A percentile compares a stretch with the other conserved stretches of the same genome.
These are phyloP conservation scores for Hololepta plana DNA, from an alignment of 2,888 invertebrate species.

Conservation along the genomic window DNA sequence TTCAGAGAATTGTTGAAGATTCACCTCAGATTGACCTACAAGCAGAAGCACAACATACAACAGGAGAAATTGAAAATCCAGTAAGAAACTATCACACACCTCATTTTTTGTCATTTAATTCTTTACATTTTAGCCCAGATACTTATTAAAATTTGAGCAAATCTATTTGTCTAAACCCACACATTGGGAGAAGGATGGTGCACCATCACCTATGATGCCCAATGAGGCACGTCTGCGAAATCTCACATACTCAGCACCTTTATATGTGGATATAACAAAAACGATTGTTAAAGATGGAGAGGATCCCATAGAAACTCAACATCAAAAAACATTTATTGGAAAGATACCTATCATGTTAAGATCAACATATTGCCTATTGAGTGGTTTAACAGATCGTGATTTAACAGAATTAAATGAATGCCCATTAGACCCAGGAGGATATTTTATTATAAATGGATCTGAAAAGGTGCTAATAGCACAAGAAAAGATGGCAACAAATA, in stretches of 20 bases:
- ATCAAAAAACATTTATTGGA: constrained; percentile 56
- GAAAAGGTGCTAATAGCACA: constrained; percentile 90
- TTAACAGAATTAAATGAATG: constrained; percentile 98
- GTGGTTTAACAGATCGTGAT: constrained; percentile 94
- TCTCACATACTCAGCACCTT: constrained; percentile 92
- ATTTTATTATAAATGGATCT: constrained; percentile 98
- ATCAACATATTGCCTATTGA: constrained; percentile 91
- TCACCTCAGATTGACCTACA: constrained; percentile 94
- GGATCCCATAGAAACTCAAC: constrained; percentile 70
- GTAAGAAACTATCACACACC: constrained; percentile 21
- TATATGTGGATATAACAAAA: constrained; percentile 98
- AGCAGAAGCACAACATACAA: constrained; percentile 93
- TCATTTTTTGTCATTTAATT: constrained; percentile 1
- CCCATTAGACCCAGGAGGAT: constrained; percentile 97
- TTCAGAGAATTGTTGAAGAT: constrained; percentile 98
- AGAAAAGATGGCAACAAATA: constrained; percentile 99
- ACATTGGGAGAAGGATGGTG: constrained; percentile 99
- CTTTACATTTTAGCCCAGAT: constrained; percentile 46
- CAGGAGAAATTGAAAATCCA: constrained; percentile 81
- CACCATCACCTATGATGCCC: constrained; percentile 99
- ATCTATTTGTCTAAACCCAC: constrained; percentile 98
- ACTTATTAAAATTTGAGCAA: constrained; percentile 93
- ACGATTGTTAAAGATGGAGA: constrained; percentile 82
- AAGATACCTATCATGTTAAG: constrained; percentile 99
- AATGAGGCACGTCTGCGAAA: constrained; percentile 96